These are phyloP conservation scores for Notarius quadriscutis DNA, from an alignment of 2,113 vertebrate genomes.

Conservation along the genomic window DNA sequence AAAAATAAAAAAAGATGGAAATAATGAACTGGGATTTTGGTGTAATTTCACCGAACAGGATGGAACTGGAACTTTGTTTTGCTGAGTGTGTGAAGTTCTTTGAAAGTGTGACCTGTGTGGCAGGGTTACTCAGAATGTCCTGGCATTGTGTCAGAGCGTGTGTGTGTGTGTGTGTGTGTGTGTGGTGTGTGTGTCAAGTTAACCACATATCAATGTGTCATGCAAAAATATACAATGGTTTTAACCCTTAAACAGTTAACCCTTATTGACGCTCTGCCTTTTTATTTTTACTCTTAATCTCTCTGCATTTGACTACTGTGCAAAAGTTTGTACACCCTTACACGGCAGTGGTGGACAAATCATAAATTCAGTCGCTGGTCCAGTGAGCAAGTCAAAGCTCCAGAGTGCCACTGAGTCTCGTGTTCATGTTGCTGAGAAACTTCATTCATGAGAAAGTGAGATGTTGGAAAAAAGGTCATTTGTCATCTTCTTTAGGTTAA, in stretches of 20 bases:
- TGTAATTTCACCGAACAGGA: neutral
- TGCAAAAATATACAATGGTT: neutral
- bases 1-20: neutral
- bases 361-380: neutral
- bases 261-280: neutral
- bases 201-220: conserved; percentile 8
- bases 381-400: neutral
- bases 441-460: neutral
- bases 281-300: neutral
- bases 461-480: neutral
- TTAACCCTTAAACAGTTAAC: neutral
- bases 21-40: neutral
- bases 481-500: neutral
- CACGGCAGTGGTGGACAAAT: neutral
- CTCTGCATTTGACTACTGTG: neutral
- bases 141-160: conserved; percentile 7
- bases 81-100: neutral
- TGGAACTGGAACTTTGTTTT: neutral
- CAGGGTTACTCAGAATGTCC: conserved; percentile 8
- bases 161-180: conserved; percentile 31
- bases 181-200: neutral
- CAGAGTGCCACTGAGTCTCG: neutral
- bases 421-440: neutral
- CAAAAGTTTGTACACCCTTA: neutral
- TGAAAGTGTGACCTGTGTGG: neutral